Evolutionary conservation across 2,888 invertebrate species (phyloP).

Genomic region (Metellina segmentata): DNA sequence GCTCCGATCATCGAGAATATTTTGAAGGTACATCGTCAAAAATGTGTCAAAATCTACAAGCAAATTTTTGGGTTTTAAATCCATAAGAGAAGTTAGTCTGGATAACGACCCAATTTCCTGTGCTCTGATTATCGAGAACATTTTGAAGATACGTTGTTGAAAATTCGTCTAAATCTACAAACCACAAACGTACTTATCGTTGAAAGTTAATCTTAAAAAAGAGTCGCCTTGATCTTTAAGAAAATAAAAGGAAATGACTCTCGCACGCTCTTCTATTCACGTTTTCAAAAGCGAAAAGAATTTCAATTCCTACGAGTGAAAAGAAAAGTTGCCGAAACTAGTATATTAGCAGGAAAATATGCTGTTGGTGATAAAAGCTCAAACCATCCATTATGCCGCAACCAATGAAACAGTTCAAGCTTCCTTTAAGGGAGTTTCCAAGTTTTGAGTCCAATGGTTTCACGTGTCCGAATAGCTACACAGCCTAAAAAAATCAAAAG

Average conservation of each 20-base stretch:
- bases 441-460: constrained; percentile 42
- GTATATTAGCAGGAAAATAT: not conserved
- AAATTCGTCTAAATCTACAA: too few species aligned
- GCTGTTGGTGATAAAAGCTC: constrained; percentile 17
- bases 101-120: too few species aligned
- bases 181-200: too few species aligned
- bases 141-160: too few species aligned
- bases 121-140: too few species aligned
- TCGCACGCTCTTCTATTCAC: not conserved
- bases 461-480: constrained; percentile 22
- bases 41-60: too few species aligned
- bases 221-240: not conserved
- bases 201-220: too few species aligned
- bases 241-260: not conserved
- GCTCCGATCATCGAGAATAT: too few species aligned
- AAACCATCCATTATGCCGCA: constrained; percentile 24
- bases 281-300: not conserved
- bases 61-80: too few species aligned
- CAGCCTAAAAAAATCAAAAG: constrained; percentile 24
- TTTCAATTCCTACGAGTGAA: not conserved
- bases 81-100: too few species aligned
- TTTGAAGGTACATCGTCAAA: too few species aligned
- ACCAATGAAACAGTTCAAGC: constrained; percentile 43
- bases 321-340: not conserved
- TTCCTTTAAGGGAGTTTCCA: constrained; percentile 16